Evolutionary conservation across 2,797 vertebrate genomes (phyloP), one percentile per base, ranked within the genome.

Genomic region (Cynopterus sphinx): DNA sequence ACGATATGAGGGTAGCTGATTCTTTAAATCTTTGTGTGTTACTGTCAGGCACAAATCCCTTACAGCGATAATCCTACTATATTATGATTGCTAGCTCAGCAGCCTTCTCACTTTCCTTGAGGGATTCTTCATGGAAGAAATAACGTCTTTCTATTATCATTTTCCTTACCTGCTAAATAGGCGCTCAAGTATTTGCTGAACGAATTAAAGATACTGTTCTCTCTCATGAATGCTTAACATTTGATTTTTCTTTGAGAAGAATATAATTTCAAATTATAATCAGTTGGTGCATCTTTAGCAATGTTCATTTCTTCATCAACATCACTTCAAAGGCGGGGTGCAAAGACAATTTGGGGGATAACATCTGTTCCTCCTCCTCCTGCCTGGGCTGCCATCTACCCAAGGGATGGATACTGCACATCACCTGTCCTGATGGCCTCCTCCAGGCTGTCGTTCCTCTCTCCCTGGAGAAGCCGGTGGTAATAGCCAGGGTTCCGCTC

Each of bases 401-500:
- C 15, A 19, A 59, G 49, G 82, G 82, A 53, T 11, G 26, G 49
- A 39, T 7, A 17, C 63, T 26, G 2, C 13, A 5, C 3, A 61
- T 92, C 93, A 97, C 99, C 99, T 98, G 99, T 99, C 70, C 97
- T 98, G 97, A 99, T 99, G 97, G 99, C 98, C 75, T 99, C 99
- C 97, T 99, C 98, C 96, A 99, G 98, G 92, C 98, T 99, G 94
- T 98, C 31, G 94, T 99, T 98, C 5, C 99, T 98, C 95, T 99
- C 99, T 77, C 97, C 98, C 95, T 98, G 98, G 92, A 99, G 98
- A 36, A 99, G 98, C 28, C 98, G 99, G 59, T 98, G 98, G 98
- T 99, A 99, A 97, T 99, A 99, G 28, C 99, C 99, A 0, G 98
- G 99, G 90, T 99, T 99, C 93, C 96, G 98, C 74, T 99, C 99